A percentile compares a stretch with the other conserved stretches of the same genome.
Evolutionary conservation across 2,888 invertebrate genomes (phyloP).

Genomic region (Agrotis ipsilon): DNA sequence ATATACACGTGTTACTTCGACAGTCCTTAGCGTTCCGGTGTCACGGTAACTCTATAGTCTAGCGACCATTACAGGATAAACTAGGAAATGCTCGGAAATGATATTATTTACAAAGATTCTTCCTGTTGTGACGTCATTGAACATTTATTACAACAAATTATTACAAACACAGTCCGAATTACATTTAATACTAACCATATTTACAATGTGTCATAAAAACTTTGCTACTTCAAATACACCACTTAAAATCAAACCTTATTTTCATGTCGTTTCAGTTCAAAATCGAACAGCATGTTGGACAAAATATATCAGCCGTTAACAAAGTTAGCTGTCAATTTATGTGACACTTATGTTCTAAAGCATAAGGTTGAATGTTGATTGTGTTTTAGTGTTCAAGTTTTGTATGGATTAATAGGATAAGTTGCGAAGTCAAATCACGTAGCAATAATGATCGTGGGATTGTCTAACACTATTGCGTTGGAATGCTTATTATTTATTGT

Average conservation of each 20-base stretch:
- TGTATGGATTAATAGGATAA: conserved; percentile 60
- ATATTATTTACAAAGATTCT: background rate
- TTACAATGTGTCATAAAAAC: conserved; percentile 61
- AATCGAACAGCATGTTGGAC: background rate
- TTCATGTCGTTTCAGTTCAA: fast-evolving
- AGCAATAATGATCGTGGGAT: conserved; percentile 64
- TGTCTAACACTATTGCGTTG: conserved; percentile 58
- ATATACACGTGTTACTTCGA: too few relatives aligned
- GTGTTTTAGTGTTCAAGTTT: conserved; percentile 18
- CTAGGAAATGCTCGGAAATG: background rate
- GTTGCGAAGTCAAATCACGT: conserved; percentile 66
- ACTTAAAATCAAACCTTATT: background rate
- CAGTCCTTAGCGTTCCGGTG: too few relatives aligned
- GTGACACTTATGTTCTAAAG: background rate
- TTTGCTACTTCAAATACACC: conserved; percentile 24
- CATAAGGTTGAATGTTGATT: conserved; percentile 39
- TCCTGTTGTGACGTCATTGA: conserved; percentile 46
- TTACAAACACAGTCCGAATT: conserved; percentile 48
- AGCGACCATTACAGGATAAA: too few relatives aligned
- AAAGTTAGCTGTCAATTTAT: conserved; percentile 16
- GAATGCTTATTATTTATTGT: conserved; percentile 56
- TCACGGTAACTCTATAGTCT: too few relatives aligned
- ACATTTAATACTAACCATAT: conserved; percentile 58
- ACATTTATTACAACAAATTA: conserved; percentile 49
- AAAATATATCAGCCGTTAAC: conserved; percentile 43